A percentile compares a stretch with the other conserved stretches of the same genome.
phyloP scores from a whole-genome alignment of 2,113 vertebrate species.

The Corynorhinus townsendii region DNA sequence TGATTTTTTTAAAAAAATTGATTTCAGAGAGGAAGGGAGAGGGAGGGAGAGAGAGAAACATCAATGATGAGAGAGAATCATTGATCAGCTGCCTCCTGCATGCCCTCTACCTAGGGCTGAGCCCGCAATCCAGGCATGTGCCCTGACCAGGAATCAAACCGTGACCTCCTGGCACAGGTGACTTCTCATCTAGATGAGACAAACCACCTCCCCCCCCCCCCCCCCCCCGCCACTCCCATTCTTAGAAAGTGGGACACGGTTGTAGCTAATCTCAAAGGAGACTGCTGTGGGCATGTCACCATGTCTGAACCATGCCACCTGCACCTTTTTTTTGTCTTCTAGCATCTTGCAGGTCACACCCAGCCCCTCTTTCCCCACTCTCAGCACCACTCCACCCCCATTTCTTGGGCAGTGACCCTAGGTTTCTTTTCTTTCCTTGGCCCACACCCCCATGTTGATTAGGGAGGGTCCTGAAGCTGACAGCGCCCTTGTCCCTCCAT shows the following conservation, averaged over 20 bases:
- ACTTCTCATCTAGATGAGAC: not conserved
- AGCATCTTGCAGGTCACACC: not conserved
- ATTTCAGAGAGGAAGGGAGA: no score
- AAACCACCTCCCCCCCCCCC: no score
- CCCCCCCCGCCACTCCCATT: accelerated
- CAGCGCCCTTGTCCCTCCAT: accelerated
- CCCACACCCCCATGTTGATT: not conserved
- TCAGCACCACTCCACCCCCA: no score
- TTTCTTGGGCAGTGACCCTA: accelerated
- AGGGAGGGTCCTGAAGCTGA: not conserved
- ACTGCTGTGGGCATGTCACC: not conserved
- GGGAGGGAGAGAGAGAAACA: no score
- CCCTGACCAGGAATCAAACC: no score
- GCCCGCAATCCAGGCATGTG: no score
- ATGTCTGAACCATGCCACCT: accelerated
- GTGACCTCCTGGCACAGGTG: no score
- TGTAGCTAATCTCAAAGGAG: accelerated
- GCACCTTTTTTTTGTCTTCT: not conserved
- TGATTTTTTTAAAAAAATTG: no score
- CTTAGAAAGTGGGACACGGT: not conserved
- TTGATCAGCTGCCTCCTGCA: no score
- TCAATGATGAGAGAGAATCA: no score
- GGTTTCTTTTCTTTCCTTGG: not conserved
- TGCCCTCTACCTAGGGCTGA: no score
- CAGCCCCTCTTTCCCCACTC: no score